Base-by-base conservation (phyloP, 1,140 invertebrate genomes). In the Adelges cooleyi region DNA sequence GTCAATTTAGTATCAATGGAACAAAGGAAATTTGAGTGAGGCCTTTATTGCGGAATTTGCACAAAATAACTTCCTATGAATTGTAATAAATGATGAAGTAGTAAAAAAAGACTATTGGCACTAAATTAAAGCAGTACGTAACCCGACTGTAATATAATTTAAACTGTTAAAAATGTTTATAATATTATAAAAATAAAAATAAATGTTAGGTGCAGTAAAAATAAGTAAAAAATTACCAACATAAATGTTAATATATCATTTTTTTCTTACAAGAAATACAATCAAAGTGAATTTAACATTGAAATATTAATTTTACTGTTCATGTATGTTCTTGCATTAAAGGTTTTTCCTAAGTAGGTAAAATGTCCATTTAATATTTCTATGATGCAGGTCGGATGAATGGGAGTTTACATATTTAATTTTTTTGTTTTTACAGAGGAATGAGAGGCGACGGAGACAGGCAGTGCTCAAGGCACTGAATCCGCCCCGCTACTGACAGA, bases 401-500 rank as follows among this genome's bases (percentile, higher is more conserved):
- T 48, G 56, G 42, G 56, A 48, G 42, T 27, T 46, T 29, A 62
- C 11, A 48, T 25, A 17, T 42, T 48, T 25, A 48, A 46, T 48
- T 33, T 33, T 11, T 33, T 33, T 33, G 5, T 33, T 17, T 20
- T 62, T 62, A 62, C 56, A 62, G 3, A 62, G 56, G 56, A 62
- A 62, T 62, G 38, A 62, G 56, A 62, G 56, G 40, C 46, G 56
- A 59, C 23, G 6, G 56, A 18, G 23, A 33, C 25, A 27, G 53
- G 46, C 20, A 25, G 44, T 62, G 42, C 25, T 62, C 56, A 62
- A 48, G 56, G 56, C 40, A 62, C 56, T 6, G 56, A 62, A 62
- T 62, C 56, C 44, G 56, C 56, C 56, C 56, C 56, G 44, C 56
- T 62, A 48, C 56, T 62, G 56, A 62, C 56, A 48, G 56, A 62